These are phyloP conservation scores for Dendroctonus ponderosae DNA, from an alignment of 1,140 invertebrate species.

Conservation along the genomic window DNA sequence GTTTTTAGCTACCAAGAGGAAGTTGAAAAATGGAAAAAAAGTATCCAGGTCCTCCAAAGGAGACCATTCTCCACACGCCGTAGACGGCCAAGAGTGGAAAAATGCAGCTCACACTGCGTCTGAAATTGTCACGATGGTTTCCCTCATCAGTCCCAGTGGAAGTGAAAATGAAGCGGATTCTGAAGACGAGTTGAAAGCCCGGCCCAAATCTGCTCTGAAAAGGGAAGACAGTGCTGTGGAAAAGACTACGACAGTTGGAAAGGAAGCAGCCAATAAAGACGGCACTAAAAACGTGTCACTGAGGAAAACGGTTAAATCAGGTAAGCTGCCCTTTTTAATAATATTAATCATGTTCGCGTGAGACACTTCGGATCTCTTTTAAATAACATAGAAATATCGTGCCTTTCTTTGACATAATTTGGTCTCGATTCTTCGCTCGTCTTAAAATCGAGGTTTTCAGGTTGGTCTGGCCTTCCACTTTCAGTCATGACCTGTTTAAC, in stretches of 20 bases:
- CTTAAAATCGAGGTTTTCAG: too few relatives aligned
- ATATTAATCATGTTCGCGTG: too few relatives aligned
- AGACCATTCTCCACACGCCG: too few relatives aligned
- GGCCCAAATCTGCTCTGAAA: slow-evolving; percentile 28
- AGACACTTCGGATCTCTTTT: neutral
- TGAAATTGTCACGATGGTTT: slow-evolving; percentile 60
- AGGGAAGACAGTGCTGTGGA: too few relatives aligned
- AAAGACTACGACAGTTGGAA: too few relatives aligned
- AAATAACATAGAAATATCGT: neutral
- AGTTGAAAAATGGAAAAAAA: slow-evolving; percentile 41
- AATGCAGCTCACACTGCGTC: slow-evolving; percentile 25
- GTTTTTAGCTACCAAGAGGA: slow-evolving; percentile 42
- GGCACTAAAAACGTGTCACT: slow-evolving; percentile 35
- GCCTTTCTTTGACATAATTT: too few relatives aligned
- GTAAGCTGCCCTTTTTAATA: slow-evolving; percentile 29
- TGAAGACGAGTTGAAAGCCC: slow-evolving; percentile 24
- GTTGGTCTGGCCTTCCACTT: too few relatives aligned
- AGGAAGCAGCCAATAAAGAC: too few relatives aligned
- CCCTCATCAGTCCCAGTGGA: slow-evolving; percentile 55
- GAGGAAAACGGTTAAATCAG: slow-evolving; percentile 53
- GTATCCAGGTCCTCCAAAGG: slow-evolving; percentile 9
- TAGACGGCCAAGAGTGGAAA: slow-evolving; percentile 26
- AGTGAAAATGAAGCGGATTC: slow-evolving; percentile 54
- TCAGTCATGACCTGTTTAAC: too few relatives aligned
- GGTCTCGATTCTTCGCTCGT: too few relatives aligned